Evolutionary conservation across 2,888 invertebrate species (phyloP), one percentile per base, ranked within the genome.

Genomic region (Eurois occulta): DNA sequence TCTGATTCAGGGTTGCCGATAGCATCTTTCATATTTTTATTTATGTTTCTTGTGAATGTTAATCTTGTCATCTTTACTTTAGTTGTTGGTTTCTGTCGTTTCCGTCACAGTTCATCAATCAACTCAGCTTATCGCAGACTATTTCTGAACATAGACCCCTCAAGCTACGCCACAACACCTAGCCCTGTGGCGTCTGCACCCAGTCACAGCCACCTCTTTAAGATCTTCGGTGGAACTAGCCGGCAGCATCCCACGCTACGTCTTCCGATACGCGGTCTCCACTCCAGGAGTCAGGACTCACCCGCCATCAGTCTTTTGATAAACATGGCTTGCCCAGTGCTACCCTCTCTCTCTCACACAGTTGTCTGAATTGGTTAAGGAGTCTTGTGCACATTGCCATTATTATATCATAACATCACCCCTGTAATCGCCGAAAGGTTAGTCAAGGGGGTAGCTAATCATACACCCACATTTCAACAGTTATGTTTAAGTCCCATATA

Each of bases 1-100:
- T 77, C 67, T 79, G 18, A 32, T 16, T 62, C 18, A 85, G 86
- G 84, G 84, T 70, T 85, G 86, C 16, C 86, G n/a, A 65, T 41
- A 10, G 6, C 4, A 2, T 66, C 16, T 55, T 58, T 58, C 11
- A 21, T n/a, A n/a, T 24, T 38, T 32, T n/a, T 60, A 11, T 60
- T 38, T 5, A 28, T 38, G 10, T 24, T 43, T 58, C 18, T 62
- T 71, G 32, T 41, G 5, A 16, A 24, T 68, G 18, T 13, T 46
- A 46, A 21, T 16, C 21, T 32, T 48, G 46, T 16, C 48, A 24
- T 24, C 5, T 38, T 52, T 2, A 7, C 21, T 65, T 35, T 16
- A 8, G 11, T 24, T 24, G 16, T 38, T 41, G 41, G 10, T 66
- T 43, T 6, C 18, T n/a, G 28, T 28, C 28, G 10, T 8, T 38